Percentiles rank a stretch among this genome's conserved stretches.
phyloP scores from a whole-genome alignment of 2,113 vertebrate genomes.

The Cryptotis parvus region DNA sequence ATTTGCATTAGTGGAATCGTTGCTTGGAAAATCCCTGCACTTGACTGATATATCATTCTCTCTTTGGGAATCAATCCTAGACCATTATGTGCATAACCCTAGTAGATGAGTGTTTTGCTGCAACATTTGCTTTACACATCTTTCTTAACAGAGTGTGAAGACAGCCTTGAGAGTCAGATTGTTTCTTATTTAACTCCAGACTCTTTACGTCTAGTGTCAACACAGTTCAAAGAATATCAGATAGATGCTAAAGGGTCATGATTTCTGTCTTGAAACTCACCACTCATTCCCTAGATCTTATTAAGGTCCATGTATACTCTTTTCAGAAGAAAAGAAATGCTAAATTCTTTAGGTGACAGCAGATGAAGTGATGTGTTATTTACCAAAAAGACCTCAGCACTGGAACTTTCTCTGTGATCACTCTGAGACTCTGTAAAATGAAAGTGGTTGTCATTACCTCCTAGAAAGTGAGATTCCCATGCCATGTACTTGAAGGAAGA shows the following conservation, averaged over 20 bases:
- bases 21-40: not conserved
- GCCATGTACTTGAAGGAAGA: not conserved
- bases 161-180: not conserved
- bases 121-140: slow-evolving; percentile 39
- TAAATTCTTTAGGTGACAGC: slow-evolving; percentile 31
- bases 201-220: not conserved
- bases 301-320: slow-evolving; percentile 47
- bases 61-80: slow-evolving; percentile 42
- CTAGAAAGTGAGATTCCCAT: not conserved
- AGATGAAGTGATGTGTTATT: slow-evolving; percentile 11
- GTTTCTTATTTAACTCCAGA: slow-evolving; percentile 32
- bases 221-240: slow-evolving; percentile 8
- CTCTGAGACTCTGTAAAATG: slow-evolving; percentile 37
- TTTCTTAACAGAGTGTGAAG: slow-evolving; percentile 44
- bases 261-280: slow-evolving; percentile 36
- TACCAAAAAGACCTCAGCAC: slow-evolving; percentile 29
- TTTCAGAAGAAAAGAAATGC: slow-evolving; percentile 43
- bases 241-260: not conserved
- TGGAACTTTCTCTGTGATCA: not conserved
- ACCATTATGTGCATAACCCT: not conserved
- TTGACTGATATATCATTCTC: not conserved
- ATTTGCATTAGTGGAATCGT: not conserved
- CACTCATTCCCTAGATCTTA: slow-evolving; percentile 56
- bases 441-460: not conserved
- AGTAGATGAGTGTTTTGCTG: not conserved